Percentiles rank a stretch among this genome's conserved stretches.
phyloP scores from a whole-genome alignment of 2,888 invertebrate species.

The Invenusta paracnida region DNA sequence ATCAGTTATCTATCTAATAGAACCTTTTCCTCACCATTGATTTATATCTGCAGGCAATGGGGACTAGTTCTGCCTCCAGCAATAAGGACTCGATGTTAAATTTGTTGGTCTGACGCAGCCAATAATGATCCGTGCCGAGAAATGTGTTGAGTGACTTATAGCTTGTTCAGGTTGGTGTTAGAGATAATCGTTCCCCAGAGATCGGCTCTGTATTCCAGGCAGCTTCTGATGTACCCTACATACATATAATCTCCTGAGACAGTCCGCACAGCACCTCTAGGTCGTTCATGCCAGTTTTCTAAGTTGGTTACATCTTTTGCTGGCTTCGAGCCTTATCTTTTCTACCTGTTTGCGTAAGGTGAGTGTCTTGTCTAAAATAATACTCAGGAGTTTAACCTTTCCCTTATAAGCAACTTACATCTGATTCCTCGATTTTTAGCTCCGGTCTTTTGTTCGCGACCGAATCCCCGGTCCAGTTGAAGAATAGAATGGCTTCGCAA shows the following conservation, averaged over 20 bases:
- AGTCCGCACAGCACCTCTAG: neutral
- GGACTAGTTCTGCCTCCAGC: neutral
- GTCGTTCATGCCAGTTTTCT: neutral
- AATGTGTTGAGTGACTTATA: neutral
- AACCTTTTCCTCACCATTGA: neutral
- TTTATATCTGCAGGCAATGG: neutral
- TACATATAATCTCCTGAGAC: neutral
- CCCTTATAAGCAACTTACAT: neutral
- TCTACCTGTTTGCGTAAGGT: neutral
- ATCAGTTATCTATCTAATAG: neutral
- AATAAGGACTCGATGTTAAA: neutral
- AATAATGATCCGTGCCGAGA: neutral
- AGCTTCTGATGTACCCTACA: neutral
- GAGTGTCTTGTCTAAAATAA: neutral
- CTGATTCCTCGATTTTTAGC: neutral
- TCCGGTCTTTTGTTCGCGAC: neutral
- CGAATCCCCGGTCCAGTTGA: neutral
- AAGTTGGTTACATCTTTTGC: neutral
- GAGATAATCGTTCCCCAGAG: neutral
- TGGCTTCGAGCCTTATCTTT: neutral
- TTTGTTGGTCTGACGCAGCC: neutral
- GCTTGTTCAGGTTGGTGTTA: neutral
- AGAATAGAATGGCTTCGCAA: neutral
- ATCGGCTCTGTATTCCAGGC: neutral
- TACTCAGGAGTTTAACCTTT: neutral